Evolutionary conservation across 2,797 vertebrate genomes (phyloP), one percentile per base, ranked within the genome.

Genomic region (Falco naumanni): DNA sequence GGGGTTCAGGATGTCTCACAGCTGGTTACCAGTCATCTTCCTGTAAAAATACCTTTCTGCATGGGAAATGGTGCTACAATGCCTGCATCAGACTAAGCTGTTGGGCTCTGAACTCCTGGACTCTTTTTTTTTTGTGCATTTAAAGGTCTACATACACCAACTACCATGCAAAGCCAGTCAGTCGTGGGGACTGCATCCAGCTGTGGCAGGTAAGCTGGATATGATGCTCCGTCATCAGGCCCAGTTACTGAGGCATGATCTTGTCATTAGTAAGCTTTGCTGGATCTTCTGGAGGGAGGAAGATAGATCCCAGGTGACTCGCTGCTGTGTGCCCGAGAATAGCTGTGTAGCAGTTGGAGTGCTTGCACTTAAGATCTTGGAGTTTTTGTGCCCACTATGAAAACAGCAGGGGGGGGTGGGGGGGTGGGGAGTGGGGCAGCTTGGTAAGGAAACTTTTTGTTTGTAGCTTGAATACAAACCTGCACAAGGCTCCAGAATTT

Each of bases 311-410:
- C 4, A 6, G n/a, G 22, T 60, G 28, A 41, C 15, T 29, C n/a
- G 31, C 19, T 61, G 3, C 22, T 24, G 8, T 22, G 24, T 68
- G 21, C 61, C 64, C 4, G 7, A 34, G 48, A 90, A 16, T 4
- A 60, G 76, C 41, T 5, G 0, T 10, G 41, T 51, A 48, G 61
- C n/a, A 77, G 86, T 39, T 64, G 13, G 34, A 79, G n/a, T 51
- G 50, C 53, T 65, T 2, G 6, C 11, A 28, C 16, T 68, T 0
- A 0, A 1, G 3, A 9, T 65, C 65, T 41, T 37, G 39, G 31
- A 41, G n/a, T 37, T 60, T 41, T 72, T 20, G 12, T 57, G 53
- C 28, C 72, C 31, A 18, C 60, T 5, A 0, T 68, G 33, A 51
- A 70, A 84, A 53, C 14, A 48, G 28, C 43, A 51, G 57, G 16